These are phyloP conservation scores for Venusia cambrica DNA, from an alignment of 2,888 invertebrate genomes.

Conservation along the genomic window DNA sequence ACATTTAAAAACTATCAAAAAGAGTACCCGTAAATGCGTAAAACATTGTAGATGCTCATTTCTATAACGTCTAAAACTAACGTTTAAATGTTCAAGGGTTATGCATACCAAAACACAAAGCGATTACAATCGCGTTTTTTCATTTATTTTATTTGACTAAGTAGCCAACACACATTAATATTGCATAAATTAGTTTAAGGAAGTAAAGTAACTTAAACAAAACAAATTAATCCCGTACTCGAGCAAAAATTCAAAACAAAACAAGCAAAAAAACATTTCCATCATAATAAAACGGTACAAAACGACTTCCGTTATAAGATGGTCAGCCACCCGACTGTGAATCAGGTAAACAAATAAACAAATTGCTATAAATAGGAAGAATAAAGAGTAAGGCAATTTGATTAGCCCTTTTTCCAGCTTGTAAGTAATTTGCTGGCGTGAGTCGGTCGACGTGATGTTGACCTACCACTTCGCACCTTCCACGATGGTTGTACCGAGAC, in stretches of 20 bases:
- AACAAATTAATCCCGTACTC: conserved; percentile 1
- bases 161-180: neutral
- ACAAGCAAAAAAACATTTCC: conserved; percentile 7
- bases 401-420: conserved; percentile 53
- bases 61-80: too few relatives aligned
- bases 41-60: too few relatives aligned
- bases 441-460: conserved; percentile 57
- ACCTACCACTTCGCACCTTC: conserved; percentile 71
- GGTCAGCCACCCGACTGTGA: conserved; percentile 24
- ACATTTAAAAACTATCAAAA: too few relatives aligned
- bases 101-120: too few relatives aligned
- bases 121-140: too few relatives aligned
- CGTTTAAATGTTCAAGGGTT: too few relatives aligned
- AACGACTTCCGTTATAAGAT: conserved; percentile 25
- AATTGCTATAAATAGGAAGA: conserved; percentile 40
- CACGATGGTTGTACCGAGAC: conserved; percentile 49
- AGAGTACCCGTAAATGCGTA: too few relatives aligned
- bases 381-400: conserved; percentile 50
- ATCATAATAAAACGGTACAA: conserved; percentile 15
- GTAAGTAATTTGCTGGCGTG: conserved; percentile 55
- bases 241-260: conserved; percentile 5
- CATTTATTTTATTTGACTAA: too few relatives aligned
- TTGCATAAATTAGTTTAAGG: conserved; percentile 10
- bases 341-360: conserved; percentile 39
- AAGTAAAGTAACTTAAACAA: conserved; percentile 8